phyloP scores from a whole-genome alignment of 2,797 vertebrate species.

The Neosilurus mollespiculum region DNA sequence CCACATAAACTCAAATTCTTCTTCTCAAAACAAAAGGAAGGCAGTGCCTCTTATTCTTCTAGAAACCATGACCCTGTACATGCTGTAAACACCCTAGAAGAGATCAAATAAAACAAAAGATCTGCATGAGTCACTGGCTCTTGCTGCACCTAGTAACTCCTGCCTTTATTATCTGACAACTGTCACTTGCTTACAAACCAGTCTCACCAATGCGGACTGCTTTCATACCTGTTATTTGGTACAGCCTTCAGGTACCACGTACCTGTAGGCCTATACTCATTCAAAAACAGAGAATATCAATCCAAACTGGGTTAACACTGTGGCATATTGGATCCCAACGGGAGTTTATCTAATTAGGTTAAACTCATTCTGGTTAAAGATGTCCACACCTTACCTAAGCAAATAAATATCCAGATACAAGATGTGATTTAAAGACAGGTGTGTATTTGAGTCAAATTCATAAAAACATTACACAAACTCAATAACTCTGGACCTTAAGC shows the following conservation, averaged over 20 bases:
- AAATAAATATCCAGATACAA: not conserved
- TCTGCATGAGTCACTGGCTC: not conserved
- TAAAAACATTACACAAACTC: not conserved
- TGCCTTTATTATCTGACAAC: constrained; percentile 22
- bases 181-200: not conserved
- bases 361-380: not conserved
- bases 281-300: not conserved
- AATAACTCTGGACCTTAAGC: not conserved
- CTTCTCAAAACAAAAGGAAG: constrained; percentile 49
- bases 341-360: not conserved
- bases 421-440: not conserved
- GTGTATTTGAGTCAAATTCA: not conserved
- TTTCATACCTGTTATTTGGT: not conserved
- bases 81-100: constrained; percentile 13
- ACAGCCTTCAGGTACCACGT: not conserved
- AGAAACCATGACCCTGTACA: constrained; percentile 19
- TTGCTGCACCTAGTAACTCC: not conserved
- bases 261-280: not conserved
- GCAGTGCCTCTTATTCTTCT: constrained; percentile 19
- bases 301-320: not conserved
- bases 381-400: not conserved
- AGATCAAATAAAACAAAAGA: constrained; percentile 19
- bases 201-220: not conserved
- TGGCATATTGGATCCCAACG: not conserved
- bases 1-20: constrained; percentile 45